Conservation (phyloP, 2,113 vertebrate genomes). For the Rhagologus leucostigma region DNA sequence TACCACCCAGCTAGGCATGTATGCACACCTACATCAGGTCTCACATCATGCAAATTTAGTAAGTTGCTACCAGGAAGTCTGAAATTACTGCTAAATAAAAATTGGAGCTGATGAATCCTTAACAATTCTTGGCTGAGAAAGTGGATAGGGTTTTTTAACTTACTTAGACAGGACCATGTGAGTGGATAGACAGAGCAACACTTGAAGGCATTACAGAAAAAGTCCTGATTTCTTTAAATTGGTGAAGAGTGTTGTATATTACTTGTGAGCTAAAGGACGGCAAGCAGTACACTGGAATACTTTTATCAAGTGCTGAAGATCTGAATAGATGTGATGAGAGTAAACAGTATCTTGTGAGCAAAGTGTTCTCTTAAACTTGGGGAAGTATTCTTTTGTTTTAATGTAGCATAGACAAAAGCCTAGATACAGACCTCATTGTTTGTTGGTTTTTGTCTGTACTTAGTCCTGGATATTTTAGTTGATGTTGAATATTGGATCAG, state of each 20-base stretch:
- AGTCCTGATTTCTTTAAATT: neutral
- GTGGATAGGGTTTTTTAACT: neutral
- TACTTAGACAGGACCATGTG: neutral
- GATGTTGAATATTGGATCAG: neutral
- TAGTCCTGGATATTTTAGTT: neutral
- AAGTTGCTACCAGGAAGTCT: neutral
- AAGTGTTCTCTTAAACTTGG: neutral
- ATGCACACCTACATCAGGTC: neutral
- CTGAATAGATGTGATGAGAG: neutral
- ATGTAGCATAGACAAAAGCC: neutral
- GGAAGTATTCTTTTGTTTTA: neutral
- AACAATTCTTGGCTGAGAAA: neutral
- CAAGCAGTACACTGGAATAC: neutral
- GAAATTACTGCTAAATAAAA: neutral
- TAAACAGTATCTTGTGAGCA: neutral
- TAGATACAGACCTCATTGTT: neutral
- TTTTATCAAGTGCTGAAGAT: neutral
- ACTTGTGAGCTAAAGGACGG: neutral
- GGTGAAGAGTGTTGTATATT: accelerated
- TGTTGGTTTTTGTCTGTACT: neutral
- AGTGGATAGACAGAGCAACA: neutral
- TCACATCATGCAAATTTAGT: neutral
- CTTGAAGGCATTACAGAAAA: neutral
- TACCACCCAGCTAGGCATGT: accelerated
- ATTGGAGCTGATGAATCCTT: neutral